Evolutionary conservation across 1,140 invertebrate species (phyloP).

Genomic region (Branchinecta lindahli): DNA sequence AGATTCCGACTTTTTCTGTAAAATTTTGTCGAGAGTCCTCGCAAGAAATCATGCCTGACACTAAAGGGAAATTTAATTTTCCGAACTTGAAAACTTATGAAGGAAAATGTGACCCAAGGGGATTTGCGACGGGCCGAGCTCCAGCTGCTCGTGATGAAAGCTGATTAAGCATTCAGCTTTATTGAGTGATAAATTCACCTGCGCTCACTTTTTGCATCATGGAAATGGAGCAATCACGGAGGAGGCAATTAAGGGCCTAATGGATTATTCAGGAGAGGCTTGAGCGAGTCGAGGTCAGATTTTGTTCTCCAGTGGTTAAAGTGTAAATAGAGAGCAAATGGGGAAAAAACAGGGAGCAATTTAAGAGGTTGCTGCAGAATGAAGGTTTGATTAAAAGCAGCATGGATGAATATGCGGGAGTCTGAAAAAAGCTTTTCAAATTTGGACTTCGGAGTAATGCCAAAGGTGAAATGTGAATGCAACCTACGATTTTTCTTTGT

Average conservation of each 20-base stretch:
- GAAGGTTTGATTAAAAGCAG: no score
- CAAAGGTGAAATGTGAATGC: no score
- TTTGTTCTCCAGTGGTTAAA: no score
- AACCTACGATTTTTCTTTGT: no score
- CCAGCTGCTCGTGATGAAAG: neutral
- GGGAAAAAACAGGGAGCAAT: no score
- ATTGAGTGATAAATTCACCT: constrained; percentile 10
- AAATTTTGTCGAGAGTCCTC: no score
- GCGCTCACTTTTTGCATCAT: neutral
- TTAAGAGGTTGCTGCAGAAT: no score
- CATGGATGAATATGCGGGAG: no score
- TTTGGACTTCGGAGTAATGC: no score
- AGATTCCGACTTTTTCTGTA: no score
- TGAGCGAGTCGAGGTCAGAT: neutral
- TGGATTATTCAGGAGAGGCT: neutral
- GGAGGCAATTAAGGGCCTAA: neutral
- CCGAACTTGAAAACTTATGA: neutral
- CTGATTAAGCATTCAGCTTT: constrained; percentile 6
- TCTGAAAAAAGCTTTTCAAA: no score
- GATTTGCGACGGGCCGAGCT: neutral
- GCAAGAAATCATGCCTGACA: neutral
- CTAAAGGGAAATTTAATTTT: constrained; percentile 2
- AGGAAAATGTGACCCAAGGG: neutral
- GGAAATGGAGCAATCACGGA: constrained; percentile 2
- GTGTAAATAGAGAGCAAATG: no score